Percentiles rank a stretch among this genome's conserved stretches.
These are phyloP conservation scores for Dryocosmus kuriphilus DNA, from an alignment of 2,888 invertebrate genomes.

Conservation along the genomic window DNA sequence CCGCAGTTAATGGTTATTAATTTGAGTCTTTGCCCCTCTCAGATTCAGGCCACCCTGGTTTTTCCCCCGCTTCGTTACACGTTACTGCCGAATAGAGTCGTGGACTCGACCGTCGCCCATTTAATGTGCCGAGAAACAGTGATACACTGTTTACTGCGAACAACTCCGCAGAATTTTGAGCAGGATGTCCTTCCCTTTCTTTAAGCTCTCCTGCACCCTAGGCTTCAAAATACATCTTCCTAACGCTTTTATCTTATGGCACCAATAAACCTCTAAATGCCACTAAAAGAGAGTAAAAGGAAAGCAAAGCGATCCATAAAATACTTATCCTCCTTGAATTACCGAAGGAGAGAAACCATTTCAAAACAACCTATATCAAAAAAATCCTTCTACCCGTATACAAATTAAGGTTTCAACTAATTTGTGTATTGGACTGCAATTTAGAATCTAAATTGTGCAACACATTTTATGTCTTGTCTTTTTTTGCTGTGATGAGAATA, in stretches of 20 bases:
- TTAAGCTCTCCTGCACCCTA: slow-evolving; percentile 43
- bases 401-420: too few relatives aligned
- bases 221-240: slow-evolving; percentile 35
- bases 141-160: slow-evolving; percentile 72
- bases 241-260: slow-evolving; percentile 53
- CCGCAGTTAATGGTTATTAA: slow-evolving; percentile 61
- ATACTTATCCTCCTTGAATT: not conserved
- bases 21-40: slow-evolving; percentile 55
- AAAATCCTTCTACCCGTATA: too few relatives aligned
- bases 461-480: too few relatives aligned
- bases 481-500: too few relatives aligned
- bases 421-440: too few relatives aligned
- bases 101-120: slow-evolving; percentile 55
- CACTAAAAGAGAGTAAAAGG: slow-evolving; percentile 15
- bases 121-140: slow-evolving; percentile 70
- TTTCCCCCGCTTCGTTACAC: slow-evolving; percentile 41
- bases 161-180: slow-evolving; percentile 69
- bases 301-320: not conserved
- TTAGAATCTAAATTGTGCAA: too few relatives aligned
- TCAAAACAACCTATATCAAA: too few relatives aligned
- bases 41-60: slow-evolving; percentile 31
- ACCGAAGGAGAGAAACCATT: not conserved
- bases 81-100: slow-evolving; percentile 45
- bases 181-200: slow-evolving; percentile 49
- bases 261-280: slow-evolving; percentile 51